Conservation (phyloP, 2,113 vertebrate genomes). For the Brachyistius frenatus region DNA sequence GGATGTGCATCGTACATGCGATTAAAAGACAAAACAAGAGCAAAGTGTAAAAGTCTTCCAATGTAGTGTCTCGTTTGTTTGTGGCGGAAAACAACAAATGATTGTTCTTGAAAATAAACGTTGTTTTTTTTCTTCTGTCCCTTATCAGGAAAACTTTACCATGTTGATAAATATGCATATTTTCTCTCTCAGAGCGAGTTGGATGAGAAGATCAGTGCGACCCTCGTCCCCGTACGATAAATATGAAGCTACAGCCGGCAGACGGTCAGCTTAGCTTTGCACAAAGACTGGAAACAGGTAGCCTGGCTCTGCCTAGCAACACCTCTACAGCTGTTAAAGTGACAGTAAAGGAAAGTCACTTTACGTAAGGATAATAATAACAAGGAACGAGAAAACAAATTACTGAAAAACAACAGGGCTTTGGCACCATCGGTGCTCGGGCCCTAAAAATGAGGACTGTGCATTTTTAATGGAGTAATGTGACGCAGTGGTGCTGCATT, state of each 20-base stretch:
- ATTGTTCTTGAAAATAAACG: slow-evolving; percentile 7
- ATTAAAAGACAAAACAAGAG: slow-evolving; percentile 22
- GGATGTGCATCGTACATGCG: slow-evolving; percentile 12
- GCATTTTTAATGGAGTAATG: no score
- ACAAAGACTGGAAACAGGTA: slow-evolving; percentile 23
- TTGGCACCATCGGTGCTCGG: no score
- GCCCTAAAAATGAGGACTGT: no score
- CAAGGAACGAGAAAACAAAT: no score
- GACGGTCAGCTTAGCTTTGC: slow-evolving; percentile 18
- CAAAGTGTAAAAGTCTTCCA: slow-evolving; percentile 29
- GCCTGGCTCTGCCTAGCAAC: no score
- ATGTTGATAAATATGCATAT: background rate
- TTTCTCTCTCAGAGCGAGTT: background rate
- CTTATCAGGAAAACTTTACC: background rate
- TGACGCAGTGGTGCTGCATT: no score
- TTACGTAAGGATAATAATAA: no score
- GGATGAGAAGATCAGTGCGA: background rate
- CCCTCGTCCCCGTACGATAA: background rate
- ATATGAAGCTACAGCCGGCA: background rate
- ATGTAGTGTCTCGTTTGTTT: slow-evolving; percentile 64
- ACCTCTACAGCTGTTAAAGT: background rate
- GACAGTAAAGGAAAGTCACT: no score
- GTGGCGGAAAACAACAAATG: slow-evolving; percentile 27
- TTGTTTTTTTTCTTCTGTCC: background rate
- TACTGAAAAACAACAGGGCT: no score